phyloP scores from a whole-genome alignment of 2,797 vertebrate species.

The Miopithecus talapoin region DNA sequence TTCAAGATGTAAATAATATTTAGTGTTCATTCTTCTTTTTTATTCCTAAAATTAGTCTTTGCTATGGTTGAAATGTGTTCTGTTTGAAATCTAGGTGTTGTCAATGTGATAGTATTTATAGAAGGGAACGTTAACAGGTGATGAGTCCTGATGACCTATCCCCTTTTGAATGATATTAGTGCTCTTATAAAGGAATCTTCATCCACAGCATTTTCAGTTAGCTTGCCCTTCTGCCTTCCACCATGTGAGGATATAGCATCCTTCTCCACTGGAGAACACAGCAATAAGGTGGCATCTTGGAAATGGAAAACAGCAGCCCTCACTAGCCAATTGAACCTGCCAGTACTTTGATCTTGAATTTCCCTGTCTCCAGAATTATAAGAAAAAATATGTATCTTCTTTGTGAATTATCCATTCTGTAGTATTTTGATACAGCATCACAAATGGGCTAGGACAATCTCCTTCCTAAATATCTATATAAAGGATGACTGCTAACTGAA shows the following conservation, averaged over 20 bases:
- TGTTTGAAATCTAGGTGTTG: not conserved
- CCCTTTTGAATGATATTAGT: not conserved
- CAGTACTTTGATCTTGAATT: not conserved
- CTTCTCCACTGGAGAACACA: too few species aligned
- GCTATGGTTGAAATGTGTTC: not conserved
- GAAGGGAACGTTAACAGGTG: not conserved
- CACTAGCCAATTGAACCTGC: not conserved
- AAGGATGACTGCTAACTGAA: not conserved
- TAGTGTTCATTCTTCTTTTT: not conserved
- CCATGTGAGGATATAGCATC: not conserved
- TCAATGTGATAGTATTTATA: not conserved
- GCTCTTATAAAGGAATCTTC: not conserved
- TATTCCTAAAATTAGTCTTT: not conserved
- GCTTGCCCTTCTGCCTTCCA: not conserved
- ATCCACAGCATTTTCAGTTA: not conserved
- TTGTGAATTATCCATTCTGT: not conserved
- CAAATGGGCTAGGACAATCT: not conserved
- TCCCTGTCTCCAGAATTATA: not conserved
- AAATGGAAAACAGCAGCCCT: not conserved
- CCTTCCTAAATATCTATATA: not conserved
- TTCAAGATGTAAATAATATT: not conserved
- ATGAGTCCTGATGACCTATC: not conserved
- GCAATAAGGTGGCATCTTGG: not conserved
- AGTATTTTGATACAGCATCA: not conserved
- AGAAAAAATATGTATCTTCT: not conserved